Evolutionary conservation across 1,140 invertebrate species (phyloP).

Genomic region (Drusus annulatus): DNA sequence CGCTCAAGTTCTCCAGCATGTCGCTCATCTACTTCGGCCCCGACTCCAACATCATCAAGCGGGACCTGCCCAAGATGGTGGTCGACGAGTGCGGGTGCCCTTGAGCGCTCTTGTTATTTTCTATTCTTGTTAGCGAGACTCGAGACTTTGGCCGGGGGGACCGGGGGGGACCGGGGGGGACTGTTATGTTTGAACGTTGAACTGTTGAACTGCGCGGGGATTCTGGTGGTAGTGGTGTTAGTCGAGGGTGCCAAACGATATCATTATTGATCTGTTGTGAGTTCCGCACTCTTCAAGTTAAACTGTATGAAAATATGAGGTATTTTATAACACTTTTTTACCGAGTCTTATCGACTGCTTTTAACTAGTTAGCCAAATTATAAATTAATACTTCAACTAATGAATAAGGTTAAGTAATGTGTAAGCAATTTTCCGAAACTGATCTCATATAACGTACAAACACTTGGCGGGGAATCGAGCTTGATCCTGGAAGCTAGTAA

Average conservation of each 20-base stretch:
- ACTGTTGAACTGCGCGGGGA: neutral
- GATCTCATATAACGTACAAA: conserved; percentile 53
- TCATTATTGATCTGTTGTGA: conserved; percentile 46
- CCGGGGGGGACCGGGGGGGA: conserved; percentile 43
- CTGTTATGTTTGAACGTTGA: conserved; percentile 54
- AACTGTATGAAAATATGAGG: conserved; percentile 44
- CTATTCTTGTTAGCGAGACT: conserved; percentile 3
- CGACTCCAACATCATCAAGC: conserved; percentile 92
- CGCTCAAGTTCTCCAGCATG: conserved; percentile 92
- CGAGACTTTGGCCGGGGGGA: neutral
- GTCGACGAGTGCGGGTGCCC: conserved; percentile 97
- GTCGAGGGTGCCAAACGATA: conserved; percentile 26
- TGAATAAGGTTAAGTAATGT: conserved; percentile 49
- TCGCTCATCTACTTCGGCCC: conserved; percentile 95
- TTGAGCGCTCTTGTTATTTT: conserved; percentile 66
- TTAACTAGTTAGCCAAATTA: conserved; percentile 60
- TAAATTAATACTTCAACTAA: conserved; percentile 54
- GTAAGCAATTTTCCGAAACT: conserved; percentile 49
- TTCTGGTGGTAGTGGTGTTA: too few species aligned
- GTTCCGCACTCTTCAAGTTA: conserved; percentile 37
- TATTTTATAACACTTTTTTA: conserved; percentile 59
- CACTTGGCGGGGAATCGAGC: conserved; percentile 30
- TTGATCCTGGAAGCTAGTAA: neutral
- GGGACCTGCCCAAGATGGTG: conserved; percentile 96
- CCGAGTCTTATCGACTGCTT: conserved; percentile 57